These are phyloP conservation scores for Hypselothyrea guttata DNA, from an alignment of 2,888 invertebrate genomes.

Conservation along the genomic window DNA sequence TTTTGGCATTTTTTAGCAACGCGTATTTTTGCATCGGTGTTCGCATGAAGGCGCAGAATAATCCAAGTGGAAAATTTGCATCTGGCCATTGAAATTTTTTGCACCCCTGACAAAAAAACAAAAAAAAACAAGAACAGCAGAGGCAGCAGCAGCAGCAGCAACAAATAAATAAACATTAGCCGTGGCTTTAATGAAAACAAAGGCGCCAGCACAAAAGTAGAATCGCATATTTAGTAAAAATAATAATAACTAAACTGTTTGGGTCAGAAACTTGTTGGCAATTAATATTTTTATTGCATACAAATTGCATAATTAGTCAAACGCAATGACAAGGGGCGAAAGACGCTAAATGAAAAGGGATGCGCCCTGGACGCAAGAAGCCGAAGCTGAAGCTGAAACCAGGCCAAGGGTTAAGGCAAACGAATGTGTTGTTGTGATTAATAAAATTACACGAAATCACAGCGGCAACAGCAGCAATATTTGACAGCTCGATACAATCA, in stretches of 20 bases:
- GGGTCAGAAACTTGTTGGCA: constrained; percentile 36
- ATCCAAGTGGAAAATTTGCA: constrained; percentile 80
- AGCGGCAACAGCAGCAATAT: constrained; percentile 30
- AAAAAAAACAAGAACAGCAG: no score
- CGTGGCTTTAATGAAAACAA: constrained; percentile 52
- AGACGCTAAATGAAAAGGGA: constrained; percentile 37
- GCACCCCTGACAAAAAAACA: constrained; percentile 10
- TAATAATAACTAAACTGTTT: constrained; percentile 24
- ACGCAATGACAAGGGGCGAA: constrained; percentile 52
- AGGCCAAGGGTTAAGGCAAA: constrained; percentile 32
- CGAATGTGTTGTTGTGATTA: constrained; percentile 75
- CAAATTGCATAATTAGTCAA: constrained; percentile 79
- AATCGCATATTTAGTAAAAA: constrained; percentile 31
- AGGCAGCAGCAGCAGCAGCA: background rate
- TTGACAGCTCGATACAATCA: constrained; percentile 71
- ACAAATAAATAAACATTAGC: constrained; percentile 57
- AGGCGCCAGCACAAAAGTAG: constrained; percentile 4
- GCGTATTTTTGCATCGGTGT: constrained; percentile 69
- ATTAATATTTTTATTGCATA: constrained; percentile 76
- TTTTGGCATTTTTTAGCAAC: constrained; percentile 37
- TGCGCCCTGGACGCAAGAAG: constrained; percentile 15
- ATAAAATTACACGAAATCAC: constrained; percentile 74
- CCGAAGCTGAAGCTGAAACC: constrained; percentile 1
- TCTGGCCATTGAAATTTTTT: constrained; percentile 53
- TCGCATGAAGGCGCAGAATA: constrained; percentile 80